Conservation (phyloP, 1,140 invertebrate genomes). For the Lepidotrigona ventralis region DNA sequence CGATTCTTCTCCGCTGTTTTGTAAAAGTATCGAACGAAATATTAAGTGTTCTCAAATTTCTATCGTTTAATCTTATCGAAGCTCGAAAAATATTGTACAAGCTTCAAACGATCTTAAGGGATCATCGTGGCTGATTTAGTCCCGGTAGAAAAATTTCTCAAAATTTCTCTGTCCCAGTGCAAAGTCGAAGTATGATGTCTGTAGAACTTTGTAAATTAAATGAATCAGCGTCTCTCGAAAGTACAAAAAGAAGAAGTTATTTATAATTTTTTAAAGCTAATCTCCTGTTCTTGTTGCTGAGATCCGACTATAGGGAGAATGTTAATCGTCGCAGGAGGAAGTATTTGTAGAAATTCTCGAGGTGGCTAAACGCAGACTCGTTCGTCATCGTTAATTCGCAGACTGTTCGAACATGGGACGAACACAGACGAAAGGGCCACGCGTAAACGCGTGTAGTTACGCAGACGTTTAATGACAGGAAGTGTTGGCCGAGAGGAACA, state of each 20-base stretch:
- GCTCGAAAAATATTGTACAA: too few species aligned
- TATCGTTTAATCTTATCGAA: too few species aligned
- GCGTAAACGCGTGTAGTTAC: slow-evolving; percentile 70
- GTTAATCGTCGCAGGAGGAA: background rate
- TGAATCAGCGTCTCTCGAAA: background rate
- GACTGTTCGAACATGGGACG: background rate
- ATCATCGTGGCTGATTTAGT: too few species aligned
- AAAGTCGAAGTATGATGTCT: background rate
- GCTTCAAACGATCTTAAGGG: too few species aligned
- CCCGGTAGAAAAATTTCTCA: too few species aligned
- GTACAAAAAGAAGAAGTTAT: background rate
- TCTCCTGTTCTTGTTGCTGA: background rate
- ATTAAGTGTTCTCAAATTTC: too few species aligned
- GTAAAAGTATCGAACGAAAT: too few species aligned
- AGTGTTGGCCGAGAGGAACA: slow-evolving; percentile 73
- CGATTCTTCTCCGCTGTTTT: too few species aligned
- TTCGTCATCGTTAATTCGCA: slow-evolving; percentile 33
- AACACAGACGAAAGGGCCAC: slow-evolving; percentile 36
- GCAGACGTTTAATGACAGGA: slow-evolving; percentile 77
- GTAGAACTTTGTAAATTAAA: background rate
- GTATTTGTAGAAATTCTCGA: background rate
- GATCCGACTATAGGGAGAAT: background rate
- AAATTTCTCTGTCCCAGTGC: too few species aligned
- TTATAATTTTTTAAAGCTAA: background rate
- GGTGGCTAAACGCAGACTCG: background rate